These are phyloP conservation scores for Pseudococcus longispinus DNA, from an alignment of 2,888 invertebrate species.

Conservation along the genomic window DNA sequence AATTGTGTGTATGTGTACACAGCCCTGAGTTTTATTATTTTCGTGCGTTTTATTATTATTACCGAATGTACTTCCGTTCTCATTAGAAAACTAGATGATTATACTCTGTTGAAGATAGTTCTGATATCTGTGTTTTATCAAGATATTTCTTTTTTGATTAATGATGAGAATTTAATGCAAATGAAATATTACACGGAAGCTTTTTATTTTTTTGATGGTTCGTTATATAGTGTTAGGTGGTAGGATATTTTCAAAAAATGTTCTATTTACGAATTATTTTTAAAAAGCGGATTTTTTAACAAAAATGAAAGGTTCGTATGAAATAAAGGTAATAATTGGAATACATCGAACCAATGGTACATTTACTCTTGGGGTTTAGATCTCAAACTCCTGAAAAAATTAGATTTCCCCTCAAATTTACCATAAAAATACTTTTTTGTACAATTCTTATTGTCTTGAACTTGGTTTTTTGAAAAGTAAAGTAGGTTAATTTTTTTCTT, in stretches of 20 bases:
- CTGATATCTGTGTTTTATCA: neutral
- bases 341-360: too few species aligned
- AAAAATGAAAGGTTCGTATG: too few species aligned
- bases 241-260: neutral
- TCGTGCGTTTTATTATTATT: neutral
- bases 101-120: neutral
- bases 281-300: too few species aligned
- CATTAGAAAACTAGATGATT: neutral
- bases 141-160: neutral
- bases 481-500: too few species aligned
- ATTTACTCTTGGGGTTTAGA: too few species aligned
- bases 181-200: neutral
- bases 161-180: neutral
- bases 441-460: too few species aligned
- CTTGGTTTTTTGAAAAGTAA: too few species aligned
- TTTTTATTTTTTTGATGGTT: neutral
- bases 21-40: neutral
- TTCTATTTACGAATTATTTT: neutral
- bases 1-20: neutral
- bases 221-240: neutral
- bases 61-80: neutral
- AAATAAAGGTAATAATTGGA: too few species aligned
- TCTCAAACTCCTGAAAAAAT: too few species aligned
- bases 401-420: too few species aligned
- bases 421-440: too few species aligned